Evolutionary conservation across 2,113 vertebrate genomes (phyloP).

Genomic region (Spermophilus dauricus): DNA sequence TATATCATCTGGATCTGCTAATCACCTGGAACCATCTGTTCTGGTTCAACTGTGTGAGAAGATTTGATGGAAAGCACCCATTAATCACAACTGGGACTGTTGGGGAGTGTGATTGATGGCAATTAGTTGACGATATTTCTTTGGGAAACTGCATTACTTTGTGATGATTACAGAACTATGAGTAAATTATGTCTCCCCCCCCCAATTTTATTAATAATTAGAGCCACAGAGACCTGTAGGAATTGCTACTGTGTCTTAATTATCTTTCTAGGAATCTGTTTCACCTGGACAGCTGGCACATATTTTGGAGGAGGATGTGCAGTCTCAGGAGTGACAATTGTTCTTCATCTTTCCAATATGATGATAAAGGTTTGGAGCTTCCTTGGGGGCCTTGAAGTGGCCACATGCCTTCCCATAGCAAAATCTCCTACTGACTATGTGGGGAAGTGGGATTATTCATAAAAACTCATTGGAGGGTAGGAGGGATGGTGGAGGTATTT

Average conservation of each 20-base stretch:
- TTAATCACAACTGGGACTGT: slow-evolving; percentile 43
- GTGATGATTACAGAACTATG: slow-evolving; percentile 39
- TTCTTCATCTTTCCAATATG: neutral
- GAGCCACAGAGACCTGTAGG: neutral
- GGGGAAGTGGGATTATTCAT: neutral
- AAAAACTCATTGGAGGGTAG: neutral
- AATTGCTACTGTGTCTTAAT: neutral
- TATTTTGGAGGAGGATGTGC: neutral
- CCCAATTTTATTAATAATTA: slow-evolving; percentile 1
- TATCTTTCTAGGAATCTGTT: neutral
- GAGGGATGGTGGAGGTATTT: neutral
- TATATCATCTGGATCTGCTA: neutral
- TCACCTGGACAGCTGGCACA: neutral
- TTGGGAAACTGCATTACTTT: slow-evolving; percentile 59
- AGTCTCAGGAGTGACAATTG: neutral
- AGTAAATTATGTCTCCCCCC: neutral
- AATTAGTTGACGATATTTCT: slow-evolving; percentile 47
- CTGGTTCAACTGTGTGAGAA: neutral
- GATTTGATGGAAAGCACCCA: neutral
- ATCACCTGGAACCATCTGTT: slow-evolving; percentile 55
- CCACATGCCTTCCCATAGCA: neutral
- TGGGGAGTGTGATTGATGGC: neutral
- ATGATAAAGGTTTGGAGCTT: neutral
- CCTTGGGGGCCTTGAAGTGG: neutral
- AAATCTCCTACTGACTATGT: neutral